Percentiles rank a stretch among this genome's conserved stretches.
Evolutionary conservation across 2,113 vertebrate species (phyloP).

Genomic region (Donacobius atricapilla): DNA sequence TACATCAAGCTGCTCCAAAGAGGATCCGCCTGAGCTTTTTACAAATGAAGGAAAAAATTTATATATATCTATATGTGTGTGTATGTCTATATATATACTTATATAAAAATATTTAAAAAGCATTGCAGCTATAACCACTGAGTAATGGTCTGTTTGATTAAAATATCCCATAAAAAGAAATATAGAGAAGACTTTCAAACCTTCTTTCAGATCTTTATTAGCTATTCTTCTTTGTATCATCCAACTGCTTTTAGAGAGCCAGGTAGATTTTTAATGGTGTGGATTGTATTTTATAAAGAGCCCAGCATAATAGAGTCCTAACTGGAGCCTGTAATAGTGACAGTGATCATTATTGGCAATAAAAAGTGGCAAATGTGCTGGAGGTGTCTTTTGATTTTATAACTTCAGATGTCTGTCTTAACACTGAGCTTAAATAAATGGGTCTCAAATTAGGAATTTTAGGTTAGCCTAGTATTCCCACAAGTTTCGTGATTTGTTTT

Average conservation of each 20-base stretch:
- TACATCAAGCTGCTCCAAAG: not conserved
- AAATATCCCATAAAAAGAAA: not conserved
- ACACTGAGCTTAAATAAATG: not conserved
- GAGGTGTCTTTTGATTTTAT: conserved; percentile 11
- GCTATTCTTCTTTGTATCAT: not conserved
- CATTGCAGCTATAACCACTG: not conserved
- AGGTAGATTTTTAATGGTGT: not conserved
- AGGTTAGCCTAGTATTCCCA: not conserved
- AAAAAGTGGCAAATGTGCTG: conserved; percentile 27
- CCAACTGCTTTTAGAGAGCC: not conserved
- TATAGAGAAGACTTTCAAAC: not conserved
- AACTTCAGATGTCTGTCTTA: not conserved
- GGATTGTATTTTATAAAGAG: conserved; percentile 11
- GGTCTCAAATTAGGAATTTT: not conserved
- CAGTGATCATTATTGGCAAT: conserved; percentile 1
- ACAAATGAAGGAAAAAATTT: not conserved
- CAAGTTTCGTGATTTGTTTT: not conserved
- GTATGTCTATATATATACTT: not conserved
- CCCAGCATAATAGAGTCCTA: not conserved
- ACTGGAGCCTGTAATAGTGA: not conserved
- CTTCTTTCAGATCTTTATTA: not conserved
- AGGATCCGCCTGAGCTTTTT: not conserved
- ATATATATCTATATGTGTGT: not conserved
- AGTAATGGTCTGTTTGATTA: not conserved
- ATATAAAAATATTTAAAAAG: not conserved